Evolutionary conservation across 2,113 vertebrate species (phyloP).

Genomic region (Indicator indicator): DNA sequence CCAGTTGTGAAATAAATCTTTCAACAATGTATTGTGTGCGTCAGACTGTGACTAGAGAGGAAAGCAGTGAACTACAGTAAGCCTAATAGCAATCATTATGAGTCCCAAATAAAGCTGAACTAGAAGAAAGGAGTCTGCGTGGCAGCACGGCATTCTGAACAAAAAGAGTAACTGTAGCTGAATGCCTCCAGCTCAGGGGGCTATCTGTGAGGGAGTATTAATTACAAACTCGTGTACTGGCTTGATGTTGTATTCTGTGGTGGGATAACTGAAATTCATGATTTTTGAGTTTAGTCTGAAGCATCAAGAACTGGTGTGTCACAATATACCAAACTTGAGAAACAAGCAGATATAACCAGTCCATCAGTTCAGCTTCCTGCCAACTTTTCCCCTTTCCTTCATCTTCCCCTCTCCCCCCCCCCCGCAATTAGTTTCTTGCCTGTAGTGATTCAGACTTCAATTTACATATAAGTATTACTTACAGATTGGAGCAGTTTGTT

Average conservation of each 20-base stretch:
- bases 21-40: slow-evolving; percentile 60
- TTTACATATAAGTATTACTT: neutral
- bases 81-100: slow-evolving; percentile 36
- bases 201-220: neutral
- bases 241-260: neutral
- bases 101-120: slow-evolving; percentile 18
- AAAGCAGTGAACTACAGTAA: slow-evolving; percentile 24
- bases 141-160: neutral
- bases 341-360: neutral
- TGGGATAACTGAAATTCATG: neutral
- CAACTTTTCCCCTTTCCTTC: neutral
- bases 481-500: neutral
- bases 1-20: slow-evolving; percentile 70
- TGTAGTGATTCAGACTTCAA: neutral
- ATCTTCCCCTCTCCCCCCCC: neutral
- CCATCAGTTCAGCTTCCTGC: slow-evolving; percentile 6
- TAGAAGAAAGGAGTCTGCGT: neutral
- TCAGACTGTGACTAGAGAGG: slow-evolving; percentile 62
- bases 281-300: neutral
- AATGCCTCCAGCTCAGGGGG: neutral
- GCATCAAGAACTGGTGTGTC: neutral
- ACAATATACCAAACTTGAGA: neutral
- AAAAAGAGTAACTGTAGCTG: neutral
- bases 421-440: neutral
- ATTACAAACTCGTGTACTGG: neutral